Base-by-base conservation (phyloP, 2,113 vertebrate species). In the Urocolius indicus region DNA sequence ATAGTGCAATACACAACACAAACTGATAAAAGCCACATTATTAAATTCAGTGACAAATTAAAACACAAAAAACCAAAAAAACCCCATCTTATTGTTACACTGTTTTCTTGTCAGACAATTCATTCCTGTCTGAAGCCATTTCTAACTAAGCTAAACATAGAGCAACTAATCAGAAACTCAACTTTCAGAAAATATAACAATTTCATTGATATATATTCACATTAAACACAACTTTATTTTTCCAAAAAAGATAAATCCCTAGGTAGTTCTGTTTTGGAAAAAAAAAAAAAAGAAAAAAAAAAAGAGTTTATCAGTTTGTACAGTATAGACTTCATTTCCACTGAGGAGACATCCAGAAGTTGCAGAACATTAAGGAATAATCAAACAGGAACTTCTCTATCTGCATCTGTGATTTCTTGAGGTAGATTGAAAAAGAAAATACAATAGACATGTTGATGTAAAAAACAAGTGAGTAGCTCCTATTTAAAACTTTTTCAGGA, bases 1-100 rank as follows among this genome's bases (percentile, higher is more conserved):
- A 27, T 34, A 80, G 43, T 68, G 26, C 1, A 73, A 36, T 32
- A 45, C 6, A 48, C 3, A 75, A 27, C 22, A 5, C 1, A 66
- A 66, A 66, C 9, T 57, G 32, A 61, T 61, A n/a, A 65, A 73
- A 74, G 2, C 14, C 2, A 22, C 2, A 36, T 46, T 2, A 54
- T 36, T 57, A 24, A 90, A 82, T 22, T 61, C 4, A 32, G 3
- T 19, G 5, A 6, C 16, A 9, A 80, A 65, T 67, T 13, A 13
- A 48, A 49, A 24, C 30, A 8, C 4, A 9, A 13, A 10, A 12
- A 5, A 7, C 0, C 11, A 34, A 6, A 27, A 2, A 3, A n/a
- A n/a, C n/a, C n/a, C 19, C 79, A 55, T 29, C 66, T 48, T 48
- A 48, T 17, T 10, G 15, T 27, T 67, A 3, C 4, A 34, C 2